Evolutionary conservation across 2,797 vertebrate species (phyloP).

Genomic region (Acanthornis magna): DNA sequence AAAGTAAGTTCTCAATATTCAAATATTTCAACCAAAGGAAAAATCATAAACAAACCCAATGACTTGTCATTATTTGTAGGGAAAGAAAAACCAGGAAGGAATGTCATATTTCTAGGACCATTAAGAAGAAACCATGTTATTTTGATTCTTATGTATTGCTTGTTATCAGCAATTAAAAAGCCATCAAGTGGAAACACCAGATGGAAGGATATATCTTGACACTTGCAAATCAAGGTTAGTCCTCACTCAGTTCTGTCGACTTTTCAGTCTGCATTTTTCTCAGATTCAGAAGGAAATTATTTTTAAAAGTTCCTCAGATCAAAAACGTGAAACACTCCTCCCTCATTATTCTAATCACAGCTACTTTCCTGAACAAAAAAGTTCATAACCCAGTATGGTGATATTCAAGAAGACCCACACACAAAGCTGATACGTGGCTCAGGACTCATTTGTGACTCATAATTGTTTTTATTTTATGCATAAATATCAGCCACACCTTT

Average conservation of each 20-base stretch:
- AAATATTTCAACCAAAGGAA: not conserved
- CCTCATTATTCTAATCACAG: not conserved
- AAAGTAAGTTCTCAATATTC: not conserved
- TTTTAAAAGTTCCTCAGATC: not conserved
- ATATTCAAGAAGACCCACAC: not conserved
- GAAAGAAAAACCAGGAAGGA: not conserved
- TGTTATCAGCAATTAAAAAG: not conserved
- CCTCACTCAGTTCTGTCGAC: not conserved
- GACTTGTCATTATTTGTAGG: not conserved
- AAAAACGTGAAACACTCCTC: not conserved
- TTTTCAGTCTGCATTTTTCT: not conserved
- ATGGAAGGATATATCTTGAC: not conserved
- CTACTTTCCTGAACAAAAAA: not conserved
- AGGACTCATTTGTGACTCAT: not conserved
- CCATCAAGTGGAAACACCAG: not conserved
- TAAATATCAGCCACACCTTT: not conserved
- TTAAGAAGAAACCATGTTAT: not conserved
- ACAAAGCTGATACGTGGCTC: not conserved
- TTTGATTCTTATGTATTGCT: not conserved
- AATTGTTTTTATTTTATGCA: not conserved
- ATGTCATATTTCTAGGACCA: not conserved
- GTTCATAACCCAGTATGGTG: not conserved
- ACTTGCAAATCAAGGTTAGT: not conserved
- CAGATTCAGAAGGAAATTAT: not conserved
- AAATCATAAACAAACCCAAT: not conserved